Evolutionary conservation across 2,797 vertebrate species (phyloP).

Genomic region (Urosaurus nigricauda): DNA sequence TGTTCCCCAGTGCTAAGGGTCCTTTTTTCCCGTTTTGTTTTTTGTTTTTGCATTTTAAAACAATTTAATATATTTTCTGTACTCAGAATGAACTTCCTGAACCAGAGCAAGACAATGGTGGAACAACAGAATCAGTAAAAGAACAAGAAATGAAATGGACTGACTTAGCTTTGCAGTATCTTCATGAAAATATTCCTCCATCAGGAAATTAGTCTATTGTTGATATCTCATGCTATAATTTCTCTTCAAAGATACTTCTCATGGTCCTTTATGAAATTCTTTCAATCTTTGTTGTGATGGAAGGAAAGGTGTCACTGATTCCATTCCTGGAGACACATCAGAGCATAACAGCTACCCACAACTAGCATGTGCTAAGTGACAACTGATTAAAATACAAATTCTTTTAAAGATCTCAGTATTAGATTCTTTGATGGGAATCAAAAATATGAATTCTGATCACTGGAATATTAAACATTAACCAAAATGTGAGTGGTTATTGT

Average conservation of each 20-base stretch:
- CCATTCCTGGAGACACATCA: slow-evolving; percentile 12
- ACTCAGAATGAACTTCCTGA: slow-evolving; percentile 95
- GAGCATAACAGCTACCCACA: slow-evolving; percentile 16
- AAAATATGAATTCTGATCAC: background rate
- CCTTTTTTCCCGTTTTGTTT: too few species aligned
- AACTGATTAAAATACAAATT: slow-evolving; percentile 20
- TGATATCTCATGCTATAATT: background rate
- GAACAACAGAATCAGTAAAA: slow-evolving; percentile 95
- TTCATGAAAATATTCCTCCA: slow-evolving; percentile 93
- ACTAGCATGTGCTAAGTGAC: background rate
- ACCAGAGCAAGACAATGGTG: slow-evolving; percentile 97
- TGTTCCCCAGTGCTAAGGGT: background rate
- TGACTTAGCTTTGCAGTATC: slow-evolving; percentile 93
- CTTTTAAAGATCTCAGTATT: slow-evolving; percentile 32
- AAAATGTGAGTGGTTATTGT: slow-evolving; percentile 39
- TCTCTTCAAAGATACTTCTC: slow-evolving; percentile 25
- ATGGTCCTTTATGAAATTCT: background rate
- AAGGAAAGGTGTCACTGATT: slow-evolving; percentile 47
- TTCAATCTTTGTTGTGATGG: slow-evolving; percentile 32
- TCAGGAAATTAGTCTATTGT: slow-evolving; percentile 81
- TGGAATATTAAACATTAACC: slow-evolving; percentile 26
- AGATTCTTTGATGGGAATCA: background rate
- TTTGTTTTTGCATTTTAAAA: background rate
- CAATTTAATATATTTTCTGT: slow-evolving; percentile 41
- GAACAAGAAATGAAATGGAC: slow-evolving; percentile 99